A percentile compares a stretch with the other conserved stretches of the same genome.
These are phyloP conservation scores for Tinamus guttatus DNA, from an alignment of 2,113 vertebrate genomes.

Conservation along the genomic window DNA sequence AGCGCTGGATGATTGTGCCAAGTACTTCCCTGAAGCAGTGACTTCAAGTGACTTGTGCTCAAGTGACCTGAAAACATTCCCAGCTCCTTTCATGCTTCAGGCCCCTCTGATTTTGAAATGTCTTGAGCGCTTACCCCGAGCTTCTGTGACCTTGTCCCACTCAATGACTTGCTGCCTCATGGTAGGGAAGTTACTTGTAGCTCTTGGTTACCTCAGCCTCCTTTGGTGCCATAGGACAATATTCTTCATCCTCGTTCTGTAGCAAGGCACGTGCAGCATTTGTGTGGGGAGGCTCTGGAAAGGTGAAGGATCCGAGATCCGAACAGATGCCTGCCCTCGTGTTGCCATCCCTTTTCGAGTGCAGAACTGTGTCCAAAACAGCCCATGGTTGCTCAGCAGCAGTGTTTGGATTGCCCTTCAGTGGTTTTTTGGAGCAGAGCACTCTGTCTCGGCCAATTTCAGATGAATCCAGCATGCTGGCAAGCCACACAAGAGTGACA, in stretches of 20 bases:
- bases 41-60: neutral
- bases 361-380: neutral
- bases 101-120: neutral
- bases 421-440: too few relatives aligned
- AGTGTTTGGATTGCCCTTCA: neutral
- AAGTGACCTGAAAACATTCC: neutral
- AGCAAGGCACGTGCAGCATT: neutral
- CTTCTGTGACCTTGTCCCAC: neutral
- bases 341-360: neutral
- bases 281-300: rapidly evolving
- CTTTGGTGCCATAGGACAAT: neutral
- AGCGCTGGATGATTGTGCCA: neutral
- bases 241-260: neutral
- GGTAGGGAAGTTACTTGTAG: neutral
- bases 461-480: neutral
- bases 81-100: neutral
- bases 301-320: neutral
- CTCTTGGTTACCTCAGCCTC: neutral
- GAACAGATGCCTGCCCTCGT: neutral
- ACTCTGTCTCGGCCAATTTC: neutral
- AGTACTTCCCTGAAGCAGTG: neutral
- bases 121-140: neutral
- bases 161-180: neutral
- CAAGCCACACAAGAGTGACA: neutral
- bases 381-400: neutral